These are phyloP conservation scores for Leguminivora glycinivorella DNA, from an alignment of 1,140 invertebrate genomes.

Conservation along the genomic window DNA sequence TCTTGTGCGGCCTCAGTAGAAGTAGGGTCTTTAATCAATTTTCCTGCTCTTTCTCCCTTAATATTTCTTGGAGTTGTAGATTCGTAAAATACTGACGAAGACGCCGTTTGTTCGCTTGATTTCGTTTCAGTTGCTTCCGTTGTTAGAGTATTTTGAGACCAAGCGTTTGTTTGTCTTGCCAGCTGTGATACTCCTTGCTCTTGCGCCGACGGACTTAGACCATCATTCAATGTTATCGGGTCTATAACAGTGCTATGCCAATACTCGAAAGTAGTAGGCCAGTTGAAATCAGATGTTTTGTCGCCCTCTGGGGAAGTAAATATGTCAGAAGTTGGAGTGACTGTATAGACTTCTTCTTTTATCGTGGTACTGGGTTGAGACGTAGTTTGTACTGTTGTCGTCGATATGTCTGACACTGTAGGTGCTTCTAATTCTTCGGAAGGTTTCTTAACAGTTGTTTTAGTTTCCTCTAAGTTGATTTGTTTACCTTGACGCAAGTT, in stretches of 20 bases:
- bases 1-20: constrained; percentile 65
- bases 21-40: constrained; percentile 51
- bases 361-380: constrained; percentile 54
- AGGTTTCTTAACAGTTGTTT: constrained; percentile 55
- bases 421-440: constrained; percentile 70
- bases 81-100: constrained; percentile 55
- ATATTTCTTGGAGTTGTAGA: constrained; percentile 44
- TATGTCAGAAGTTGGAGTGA: constrained; percentile 46
- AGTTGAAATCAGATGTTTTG: constrained; percentile 61
- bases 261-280: constrained; percentile 65
- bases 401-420: constrained; percentile 46
- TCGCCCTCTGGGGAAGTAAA: constrained; percentile 68
- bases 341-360: constrained; percentile 48
- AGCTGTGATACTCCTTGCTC: constrained; percentile 37
- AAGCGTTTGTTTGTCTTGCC: constrained; percentile 41
- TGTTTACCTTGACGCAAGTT: constrained; percentile 70
- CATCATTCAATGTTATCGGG: constrained; percentile 85
- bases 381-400: constrained; percentile 53
- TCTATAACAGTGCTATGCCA: constrained; percentile 85
- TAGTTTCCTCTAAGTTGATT: constrained; percentile 54
- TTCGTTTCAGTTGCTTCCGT: constrained; percentile 39
- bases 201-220: constrained; percentile 66
- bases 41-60: constrained; percentile 52
- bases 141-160: constrained; percentile 43
- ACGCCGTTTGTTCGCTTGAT: constrained; percentile 48